A percentile compares a stretch with the other conserved stretches of the same genome.
Evolutionary conservation across 2,797 vertebrate genomes (phyloP).

Genomic region (Centropyge bicolor): DNA sequence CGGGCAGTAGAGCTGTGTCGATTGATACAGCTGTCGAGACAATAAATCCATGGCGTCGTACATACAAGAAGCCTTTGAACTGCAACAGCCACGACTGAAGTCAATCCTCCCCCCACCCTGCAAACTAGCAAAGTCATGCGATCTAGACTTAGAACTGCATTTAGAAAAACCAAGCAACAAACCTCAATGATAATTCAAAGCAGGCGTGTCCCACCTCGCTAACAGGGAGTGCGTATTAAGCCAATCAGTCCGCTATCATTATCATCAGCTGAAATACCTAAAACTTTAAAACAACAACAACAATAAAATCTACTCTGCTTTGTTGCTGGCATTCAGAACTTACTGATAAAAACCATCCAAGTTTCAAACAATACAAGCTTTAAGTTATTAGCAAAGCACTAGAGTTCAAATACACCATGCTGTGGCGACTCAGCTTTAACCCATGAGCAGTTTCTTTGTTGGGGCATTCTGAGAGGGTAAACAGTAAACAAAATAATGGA

Average conservation of each 20-base stretch:
- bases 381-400: constrained; percentile 46
- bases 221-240: constrained; percentile 48
- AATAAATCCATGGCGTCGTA: constrained; percentile 56
- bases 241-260: constrained; percentile 58
- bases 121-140: constrained; percentile 68
- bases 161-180: constrained; percentile 49
- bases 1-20: constrained; percentile 73
- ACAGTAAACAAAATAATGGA: constrained; percentile 55
- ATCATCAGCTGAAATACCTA: constrained; percentile 53
- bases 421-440: constrained; percentile 33
- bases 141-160: constrained; percentile 46
- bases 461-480: constrained; percentile 44
- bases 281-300: constrained; percentile 9
- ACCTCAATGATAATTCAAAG: constrained; percentile 42
- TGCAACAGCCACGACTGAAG: constrained; percentile 45
- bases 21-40: constrained; percentile 67
- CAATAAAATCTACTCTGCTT: constrained; percentile 28
- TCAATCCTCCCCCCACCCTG: constrained; percentile 28
- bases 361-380: constrained; percentile 54
- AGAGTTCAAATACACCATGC: constrained; percentile 52
- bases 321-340: constrained; percentile 43
- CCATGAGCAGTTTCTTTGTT: constrained; percentile 41
- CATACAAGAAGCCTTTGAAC: constrained; percentile 60
- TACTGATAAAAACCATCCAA: constrained; percentile 46
- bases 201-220: constrained; percentile 39